A percentile compares a stretch with the other conserved stretches of the same genome.
phyloP scores from a whole-genome alignment of 2,888 invertebrate species.

The Leptinotarsa haldemani region DNA sequence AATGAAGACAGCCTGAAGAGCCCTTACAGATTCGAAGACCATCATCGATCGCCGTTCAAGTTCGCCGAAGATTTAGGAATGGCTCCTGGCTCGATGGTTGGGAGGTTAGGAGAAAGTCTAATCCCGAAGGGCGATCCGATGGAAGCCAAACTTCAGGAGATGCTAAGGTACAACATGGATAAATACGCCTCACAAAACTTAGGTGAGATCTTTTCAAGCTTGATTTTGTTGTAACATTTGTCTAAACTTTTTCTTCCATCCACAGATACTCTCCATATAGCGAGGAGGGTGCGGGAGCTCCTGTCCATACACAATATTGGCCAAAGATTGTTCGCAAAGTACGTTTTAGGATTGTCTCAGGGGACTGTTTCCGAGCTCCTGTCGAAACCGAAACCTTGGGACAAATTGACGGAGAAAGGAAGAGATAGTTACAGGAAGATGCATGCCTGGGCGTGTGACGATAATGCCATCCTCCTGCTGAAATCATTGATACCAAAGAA shows the following conservation, averaged over 20 bases:
- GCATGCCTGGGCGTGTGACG: slow-evolving; percentile 99
- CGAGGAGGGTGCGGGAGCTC: slow-evolving; percentile 91
- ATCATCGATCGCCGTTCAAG: slow-evolving; percentile 81
- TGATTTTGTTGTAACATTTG: neutral
- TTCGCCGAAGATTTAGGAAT: slow-evolving; percentile 86
- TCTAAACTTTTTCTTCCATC: slow-evolving; percentile 26
- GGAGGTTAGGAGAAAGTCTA: slow-evolving; percentile 87
- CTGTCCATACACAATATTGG: slow-evolving; percentile 98
- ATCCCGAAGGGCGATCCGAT: slow-evolving; percentile 94
- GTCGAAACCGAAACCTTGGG: slow-evolving; percentile 99
- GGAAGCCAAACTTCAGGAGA: slow-evolving; percentile 93
- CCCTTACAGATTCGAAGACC: slow-evolving; percentile 86
- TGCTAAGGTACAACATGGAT: slow-evolving; percentile 95
- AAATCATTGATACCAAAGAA: slow-evolving; percentile 98
- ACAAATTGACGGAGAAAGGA: slow-evolving; percentile 99
- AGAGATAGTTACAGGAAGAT: slow-evolving; percentile 99
- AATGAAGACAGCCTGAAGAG: slow-evolving; percentile 69
- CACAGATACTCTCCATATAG: slow-evolving; percentile 91
- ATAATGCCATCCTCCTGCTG: slow-evolving; percentile 94
- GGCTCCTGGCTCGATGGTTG: slow-evolving; percentile 85
- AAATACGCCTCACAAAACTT: slow-evolving; percentile 93
- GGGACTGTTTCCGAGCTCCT: slow-evolving; percentile 98
- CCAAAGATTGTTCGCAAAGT: slow-evolving; percentile 97
- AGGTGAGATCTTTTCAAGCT: slow-evolving; percentile 41
- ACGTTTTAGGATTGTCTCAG: slow-evolving; percentile 95